Evolutionary conservation across 2,113 vertebrate species (phyloP).

Genomic region (Nansenia antarctica): DNA sequence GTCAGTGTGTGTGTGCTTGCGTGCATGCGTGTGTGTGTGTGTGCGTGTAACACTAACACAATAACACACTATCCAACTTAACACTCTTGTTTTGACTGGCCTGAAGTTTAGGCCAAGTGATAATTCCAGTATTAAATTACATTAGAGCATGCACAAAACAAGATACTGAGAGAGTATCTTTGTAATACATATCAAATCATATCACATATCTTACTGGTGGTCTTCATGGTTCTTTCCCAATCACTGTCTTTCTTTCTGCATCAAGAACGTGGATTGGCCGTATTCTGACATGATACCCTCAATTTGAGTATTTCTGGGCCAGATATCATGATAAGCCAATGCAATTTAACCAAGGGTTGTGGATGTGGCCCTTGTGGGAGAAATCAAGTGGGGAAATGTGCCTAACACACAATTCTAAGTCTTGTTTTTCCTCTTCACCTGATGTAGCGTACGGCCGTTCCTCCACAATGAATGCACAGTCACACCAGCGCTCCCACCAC

Average conservation of each 20-base stretch:
- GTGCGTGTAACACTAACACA: too few species aligned
- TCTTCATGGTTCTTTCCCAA: too few species aligned
- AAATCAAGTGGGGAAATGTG: constrained; percentile 36
- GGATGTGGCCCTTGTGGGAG: neutral
- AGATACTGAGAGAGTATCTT: neutral
- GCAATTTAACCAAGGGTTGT: constrained; percentile 25
- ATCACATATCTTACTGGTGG: neutral
- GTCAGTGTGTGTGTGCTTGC: too few species aligned
- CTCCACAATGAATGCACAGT: constrained; percentile 68
- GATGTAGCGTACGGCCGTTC: constrained; percentile 28
- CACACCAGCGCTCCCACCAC: too few species aligned
- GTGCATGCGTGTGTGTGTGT: too few species aligned
- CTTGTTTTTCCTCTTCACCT: constrained; percentile 49
- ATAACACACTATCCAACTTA: neutral
- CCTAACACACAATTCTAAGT: constrained; percentile 52
- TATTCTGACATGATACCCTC: constrained; percentile 23
- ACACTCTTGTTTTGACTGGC: neutral
- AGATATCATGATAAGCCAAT: constrained; percentile 45
- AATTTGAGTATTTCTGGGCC: constrained; percentile 19
- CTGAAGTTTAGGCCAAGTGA: neutral
- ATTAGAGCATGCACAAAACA: neutral
- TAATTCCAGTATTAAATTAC: neutral
- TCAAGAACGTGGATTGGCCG: constrained; percentile 10
- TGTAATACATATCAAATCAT: neutral
- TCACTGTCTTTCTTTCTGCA: neutral